phyloP scores from a whole-genome alignment of 2,113 vertebrate genomes.

The Psettodes erumei region DNA sequence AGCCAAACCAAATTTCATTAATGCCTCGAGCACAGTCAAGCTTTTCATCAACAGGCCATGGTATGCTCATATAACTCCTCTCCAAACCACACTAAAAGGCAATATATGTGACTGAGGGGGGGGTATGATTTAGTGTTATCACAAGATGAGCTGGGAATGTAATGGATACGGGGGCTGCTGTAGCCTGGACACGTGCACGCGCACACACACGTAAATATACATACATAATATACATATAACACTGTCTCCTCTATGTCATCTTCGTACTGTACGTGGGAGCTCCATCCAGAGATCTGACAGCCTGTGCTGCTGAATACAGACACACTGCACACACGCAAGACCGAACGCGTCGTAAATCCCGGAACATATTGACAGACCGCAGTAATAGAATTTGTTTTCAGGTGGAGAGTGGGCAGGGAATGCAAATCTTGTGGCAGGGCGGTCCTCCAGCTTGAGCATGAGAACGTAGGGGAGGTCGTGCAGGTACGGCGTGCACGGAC shows the following conservation, averaged over 20 bases:
- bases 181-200: slow-evolving; percentile 1
- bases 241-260: background rate
- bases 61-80: slow-evolving; percentile 58
- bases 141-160: slow-evolving; percentile 27
- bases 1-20: slow-evolving; percentile 61
- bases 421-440: background rate
- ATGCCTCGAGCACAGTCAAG: slow-evolving; percentile 54
- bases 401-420: background rate
- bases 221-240: too few species aligned
- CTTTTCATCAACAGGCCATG: slow-evolving; percentile 62
- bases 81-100: slow-evolving; percentile 63
- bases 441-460: background rate
- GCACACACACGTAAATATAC: background rate
- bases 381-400: background rate
- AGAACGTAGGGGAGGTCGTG: background rate
- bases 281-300: slow-evolving; percentile 22
- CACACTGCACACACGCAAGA: background rate
- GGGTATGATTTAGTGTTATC: slow-evolving; percentile 64
- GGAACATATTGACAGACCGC: background rate
- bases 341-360: too few species aligned
- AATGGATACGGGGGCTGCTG: slow-evolving; percentile 10
- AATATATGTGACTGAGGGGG: slow-evolving; percentile 59
- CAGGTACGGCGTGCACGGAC: slow-evolving; percentile 2
- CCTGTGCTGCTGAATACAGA: background rate
- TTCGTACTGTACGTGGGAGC: slow-evolving; percentile 24